Conservation (phyloP, 2,888 invertebrate genomes). For the Lutraria lutraria region DNA sequence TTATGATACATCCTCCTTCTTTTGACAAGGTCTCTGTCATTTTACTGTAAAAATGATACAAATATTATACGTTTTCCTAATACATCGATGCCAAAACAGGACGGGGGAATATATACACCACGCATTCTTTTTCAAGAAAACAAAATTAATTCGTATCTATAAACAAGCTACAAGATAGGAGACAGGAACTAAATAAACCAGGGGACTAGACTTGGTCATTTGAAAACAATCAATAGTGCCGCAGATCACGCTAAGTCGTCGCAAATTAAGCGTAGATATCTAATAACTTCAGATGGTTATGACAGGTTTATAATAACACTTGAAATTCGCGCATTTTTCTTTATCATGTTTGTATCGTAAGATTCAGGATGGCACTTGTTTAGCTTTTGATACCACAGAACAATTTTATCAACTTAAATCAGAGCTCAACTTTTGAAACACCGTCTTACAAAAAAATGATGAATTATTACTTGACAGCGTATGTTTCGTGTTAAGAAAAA, state of each 20-base stretch:
- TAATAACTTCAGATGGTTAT: conserved; percentile 37
- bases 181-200: neutral
- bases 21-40: neutral
- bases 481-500: conserved; percentile 4
- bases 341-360: neutral
- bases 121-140: neutral
- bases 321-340: neutral
- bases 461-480: neutral
- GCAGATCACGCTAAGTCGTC: conserved; percentile 34
- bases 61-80: conserved; percentile 13
- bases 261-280: conserved; percentile 39
- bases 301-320: conserved; percentile 42
- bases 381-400: neutral
- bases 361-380: neutral
- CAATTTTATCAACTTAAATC: neutral
- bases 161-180: neutral
- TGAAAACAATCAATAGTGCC: conserved; percentile 27
- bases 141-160: conserved; percentile 6
- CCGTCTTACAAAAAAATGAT: neutral
- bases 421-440: neutral
- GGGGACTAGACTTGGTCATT: neutral
- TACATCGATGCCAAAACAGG: neutral
- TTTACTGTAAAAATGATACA: neutral
- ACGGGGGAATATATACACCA: conserved; percentile 7
- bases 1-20: neutral